Evolutionary conservation across 2,888 invertebrate species (phyloP).

Genomic region (Sabatieria punctata): DNA sequence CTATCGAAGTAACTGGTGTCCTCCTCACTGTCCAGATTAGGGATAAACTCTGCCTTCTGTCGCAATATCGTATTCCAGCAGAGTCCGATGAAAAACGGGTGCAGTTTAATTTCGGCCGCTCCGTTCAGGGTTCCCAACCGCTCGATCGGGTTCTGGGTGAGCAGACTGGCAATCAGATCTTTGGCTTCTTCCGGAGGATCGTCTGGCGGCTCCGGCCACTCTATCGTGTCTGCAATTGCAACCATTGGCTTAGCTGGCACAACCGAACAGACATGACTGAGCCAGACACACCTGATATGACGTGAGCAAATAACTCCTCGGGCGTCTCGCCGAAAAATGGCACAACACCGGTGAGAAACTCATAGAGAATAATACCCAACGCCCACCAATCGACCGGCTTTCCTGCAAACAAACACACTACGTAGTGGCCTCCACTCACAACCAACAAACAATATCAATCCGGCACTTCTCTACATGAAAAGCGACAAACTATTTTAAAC

Average conservation of each 20-base stretch:
- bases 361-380: conserved; percentile 89
- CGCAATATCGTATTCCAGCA: conserved; percentile 90
- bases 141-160: conserved; percentile 82
- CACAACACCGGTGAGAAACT: conserved; percentile 88
- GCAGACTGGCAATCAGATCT: conserved; percentile 67
- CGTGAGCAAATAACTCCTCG: conserved; percentile 93
- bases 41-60: conserved; percentile 96
- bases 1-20: conserved; percentile 99
- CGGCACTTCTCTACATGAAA: too few relatives aligned
- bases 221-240: conserved; percentile 80
- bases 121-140: conserved; percentile 42
- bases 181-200: conserved; percentile 84
- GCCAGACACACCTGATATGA: conserved; percentile 90
- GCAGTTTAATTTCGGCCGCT: conserved; percentile 75
- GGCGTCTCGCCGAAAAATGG: conserved; percentile 98
- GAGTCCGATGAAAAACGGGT: conserved; percentile 73
- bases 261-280: too few relatives aligned
- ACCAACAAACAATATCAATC: too few relatives aligned
- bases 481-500: background rate
- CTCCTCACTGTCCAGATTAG: conserved; percentile 81
- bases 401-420: too few relatives aligned
- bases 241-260: too few relatives aligned
- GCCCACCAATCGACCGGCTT: conserved; percentile 99
- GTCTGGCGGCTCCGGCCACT: conserved; percentile 93
- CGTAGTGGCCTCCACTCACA: too few relatives aligned